Evolutionary conservation across 2,113 vertebrate species (phyloP).

Genomic region (Thymallus thymallus): DNA sequence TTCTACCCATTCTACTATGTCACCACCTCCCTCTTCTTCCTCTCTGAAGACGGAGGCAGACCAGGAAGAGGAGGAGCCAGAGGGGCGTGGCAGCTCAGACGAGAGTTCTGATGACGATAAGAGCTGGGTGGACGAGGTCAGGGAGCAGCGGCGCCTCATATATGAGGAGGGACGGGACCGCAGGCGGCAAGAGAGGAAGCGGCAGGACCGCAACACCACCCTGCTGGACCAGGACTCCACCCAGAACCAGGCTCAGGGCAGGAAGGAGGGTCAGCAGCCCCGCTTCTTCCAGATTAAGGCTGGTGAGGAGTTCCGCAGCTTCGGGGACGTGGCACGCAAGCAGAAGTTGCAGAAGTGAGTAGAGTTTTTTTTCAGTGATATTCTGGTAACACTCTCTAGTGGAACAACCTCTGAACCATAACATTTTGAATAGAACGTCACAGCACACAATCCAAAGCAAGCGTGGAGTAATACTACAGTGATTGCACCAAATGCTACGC

Average conservation of each 20-base stretch:
- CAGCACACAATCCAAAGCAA: too few species aligned
- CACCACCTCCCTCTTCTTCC: not conserved
- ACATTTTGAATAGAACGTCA: too few species aligned
- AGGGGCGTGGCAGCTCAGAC: conserved; percentile 90
- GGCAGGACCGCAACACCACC: conserved; percentile 81
- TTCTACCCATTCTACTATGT: not conserved
- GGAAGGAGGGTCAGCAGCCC: conserved; percentile 65
- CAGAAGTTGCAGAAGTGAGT: conserved; percentile 93
- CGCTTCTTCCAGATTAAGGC: conserved; percentile 96
- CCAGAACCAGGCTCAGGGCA: conserved; percentile 23
- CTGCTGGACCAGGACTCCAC: conserved; percentile 63
- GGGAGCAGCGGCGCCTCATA: conserved; percentile 88
- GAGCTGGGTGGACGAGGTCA: conserved; percentile 94
- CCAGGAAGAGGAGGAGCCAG: conserved; percentile 86
- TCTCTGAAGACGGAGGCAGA: conserved; percentile 34
- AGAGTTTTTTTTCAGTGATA: not conserved
- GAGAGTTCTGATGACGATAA: conserved; percentile 96
- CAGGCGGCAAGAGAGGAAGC: conserved; percentile 75
- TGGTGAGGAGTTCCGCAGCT: conserved; percentile 94
- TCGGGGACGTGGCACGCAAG: conserved; percentile 83
- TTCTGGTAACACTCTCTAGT: not conserved
- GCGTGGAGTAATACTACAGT: too few species aligned
- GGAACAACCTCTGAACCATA: too few species aligned
- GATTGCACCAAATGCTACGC: too few species aligned
- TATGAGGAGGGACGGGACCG: conserved; percentile 78